Evolutionary conservation across 2,797 vertebrate species (phyloP).

Genomic region (Cynopterus sphinx): DNA sequence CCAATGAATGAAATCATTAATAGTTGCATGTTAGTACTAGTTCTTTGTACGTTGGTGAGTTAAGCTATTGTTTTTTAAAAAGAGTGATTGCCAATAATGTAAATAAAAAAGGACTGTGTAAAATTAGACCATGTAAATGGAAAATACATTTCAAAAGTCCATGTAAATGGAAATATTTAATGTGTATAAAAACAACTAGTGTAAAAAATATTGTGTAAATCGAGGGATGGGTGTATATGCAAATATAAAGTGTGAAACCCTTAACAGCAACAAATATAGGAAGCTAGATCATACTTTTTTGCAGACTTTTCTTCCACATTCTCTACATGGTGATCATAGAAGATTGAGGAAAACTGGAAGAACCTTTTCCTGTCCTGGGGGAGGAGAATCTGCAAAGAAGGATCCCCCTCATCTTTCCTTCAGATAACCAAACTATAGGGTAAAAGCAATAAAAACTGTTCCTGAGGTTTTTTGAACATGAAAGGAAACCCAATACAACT

Average conservation of each 20-base stretch:
- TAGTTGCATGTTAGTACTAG: too few relatives aligned
- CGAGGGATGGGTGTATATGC: too few relatives aligned
- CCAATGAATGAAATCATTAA: too few relatives aligned
- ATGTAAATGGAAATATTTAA: too few relatives aligned
- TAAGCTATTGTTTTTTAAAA: too few relatives aligned
- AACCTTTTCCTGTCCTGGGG: neutral
- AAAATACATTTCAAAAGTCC: too few relatives aligned
- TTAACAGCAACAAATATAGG: neutral
- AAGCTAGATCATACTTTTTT: neutral
- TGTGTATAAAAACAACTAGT: too few relatives aligned
- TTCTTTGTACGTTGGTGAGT: too few relatives aligned
- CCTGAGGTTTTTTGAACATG: neutral
- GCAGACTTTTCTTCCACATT: neutral
- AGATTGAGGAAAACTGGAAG: neutral
- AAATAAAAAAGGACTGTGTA: too few relatives aligned
- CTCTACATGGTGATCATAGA: neutral
- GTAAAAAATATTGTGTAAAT: too few relatives aligned
- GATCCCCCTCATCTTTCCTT: neutral
- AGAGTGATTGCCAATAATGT: too few relatives aligned
- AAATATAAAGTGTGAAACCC: neutral
- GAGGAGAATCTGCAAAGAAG: neutral
- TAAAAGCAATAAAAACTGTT: neutral
- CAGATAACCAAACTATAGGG: neutral
- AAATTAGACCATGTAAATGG: too few relatives aligned
- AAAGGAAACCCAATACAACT: neutral